Evolutionary conservation across 2,797 vertebrate genomes (phyloP).

Genomic region (Bradypodion pumilum): DNA sequence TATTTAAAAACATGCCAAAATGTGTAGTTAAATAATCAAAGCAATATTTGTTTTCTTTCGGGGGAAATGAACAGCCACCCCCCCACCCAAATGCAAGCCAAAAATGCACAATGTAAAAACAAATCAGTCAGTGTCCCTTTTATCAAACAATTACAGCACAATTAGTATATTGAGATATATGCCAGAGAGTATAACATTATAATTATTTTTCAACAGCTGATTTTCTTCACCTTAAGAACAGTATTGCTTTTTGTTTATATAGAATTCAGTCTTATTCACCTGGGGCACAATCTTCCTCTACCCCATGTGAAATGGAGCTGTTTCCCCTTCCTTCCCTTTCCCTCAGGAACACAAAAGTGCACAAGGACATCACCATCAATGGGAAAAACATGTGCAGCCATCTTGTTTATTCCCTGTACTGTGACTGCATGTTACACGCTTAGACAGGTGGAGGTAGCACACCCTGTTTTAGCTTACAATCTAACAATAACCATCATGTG

Average conservation of each 20-base stretch:
- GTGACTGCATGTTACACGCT: not conserved
- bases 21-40: conserved; percentile 69
- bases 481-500: conserved; percentile 36
- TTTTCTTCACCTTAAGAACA: conserved; percentile 51
- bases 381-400: not conserved
- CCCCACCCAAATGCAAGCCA: conserved; percentile 67
- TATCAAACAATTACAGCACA: conserved; percentile 39
- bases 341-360: not conserved
- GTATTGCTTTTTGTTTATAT: conserved; percentile 35
- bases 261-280: no score
- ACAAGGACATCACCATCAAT: no score
- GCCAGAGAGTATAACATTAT: conserved; percentile 32
- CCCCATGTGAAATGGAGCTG: not conserved
- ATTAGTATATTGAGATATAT: conserved; percentile 39
- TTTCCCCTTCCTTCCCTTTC: not conserved
- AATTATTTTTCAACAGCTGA: conserved; percentile 35
- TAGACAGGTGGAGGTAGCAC: not conserved
- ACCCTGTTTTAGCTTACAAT: not conserved
- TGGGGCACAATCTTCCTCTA: no score
- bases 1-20: conserved; percentile 85
- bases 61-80: conserved; percentile 59
- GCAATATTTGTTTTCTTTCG: conserved; percentile 45
- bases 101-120: conserved; percentile 72
- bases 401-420: no score
- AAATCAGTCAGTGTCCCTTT: conserved; percentile 46